A percentile compares a stretch with the other conserved stretches of the same genome.
These are phyloP conservation scores for Drymodes brunneopygia DNA, from an alignment of 2,113 vertebrate genomes.

Conservation along the genomic window DNA sequence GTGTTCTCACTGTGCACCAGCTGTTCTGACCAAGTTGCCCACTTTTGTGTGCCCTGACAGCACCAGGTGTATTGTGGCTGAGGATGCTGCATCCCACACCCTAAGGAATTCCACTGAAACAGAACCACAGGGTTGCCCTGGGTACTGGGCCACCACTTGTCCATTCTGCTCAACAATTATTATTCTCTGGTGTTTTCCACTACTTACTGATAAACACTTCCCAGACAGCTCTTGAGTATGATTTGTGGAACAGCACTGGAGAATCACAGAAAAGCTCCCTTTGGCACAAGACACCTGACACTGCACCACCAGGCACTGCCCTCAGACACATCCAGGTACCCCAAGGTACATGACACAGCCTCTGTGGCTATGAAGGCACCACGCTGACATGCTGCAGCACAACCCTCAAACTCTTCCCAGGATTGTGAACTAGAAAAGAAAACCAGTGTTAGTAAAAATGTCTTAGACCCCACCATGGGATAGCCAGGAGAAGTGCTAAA, in stretches of 20 bases:
- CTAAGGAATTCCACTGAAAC: not conserved
- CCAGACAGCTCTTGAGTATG: not conserved
- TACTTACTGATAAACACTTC: not conserved
- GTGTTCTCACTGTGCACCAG: not conserved
- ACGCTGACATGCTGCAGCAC: not conserved
- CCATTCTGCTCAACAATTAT: not conserved
- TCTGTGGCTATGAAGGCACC: not conserved
- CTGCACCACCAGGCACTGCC: not conserved
- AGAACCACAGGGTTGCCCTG: not conserved
- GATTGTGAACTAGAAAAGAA: not conserved
- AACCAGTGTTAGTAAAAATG: not conserved
- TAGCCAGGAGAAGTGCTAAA: not conserved
- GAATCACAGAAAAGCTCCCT: not conserved
- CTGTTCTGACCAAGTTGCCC: not conserved
- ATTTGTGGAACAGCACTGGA: not conserved
- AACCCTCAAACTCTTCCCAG: not conserved
- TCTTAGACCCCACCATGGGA: not conserved
- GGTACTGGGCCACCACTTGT: not conserved
- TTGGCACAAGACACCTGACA: not conserved
- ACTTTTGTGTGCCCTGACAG: not conserved
- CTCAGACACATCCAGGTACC: not conserved
- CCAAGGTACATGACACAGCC: not conserved
- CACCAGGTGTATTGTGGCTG: not conserved
- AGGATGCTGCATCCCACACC: accelerated
- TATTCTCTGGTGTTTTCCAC: not conserved